Base-by-base conservation (phyloP, 1,140 invertebrate species). In the Polypedilum vanderplanki region DNA sequence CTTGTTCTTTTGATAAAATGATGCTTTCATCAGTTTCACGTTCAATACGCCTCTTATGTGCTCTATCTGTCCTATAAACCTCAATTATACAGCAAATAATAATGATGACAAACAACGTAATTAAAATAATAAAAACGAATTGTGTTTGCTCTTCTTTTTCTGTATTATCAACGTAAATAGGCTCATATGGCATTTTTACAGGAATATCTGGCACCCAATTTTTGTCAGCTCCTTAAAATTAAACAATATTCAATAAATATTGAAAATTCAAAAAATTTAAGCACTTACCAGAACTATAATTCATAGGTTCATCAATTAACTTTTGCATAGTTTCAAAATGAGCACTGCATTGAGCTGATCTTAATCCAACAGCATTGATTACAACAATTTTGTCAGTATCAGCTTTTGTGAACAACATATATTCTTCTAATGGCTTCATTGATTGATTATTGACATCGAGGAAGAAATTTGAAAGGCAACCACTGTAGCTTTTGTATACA, bases 371-470 rank as follows among this genome's bases (percentile, higher is more conserved):
- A 1, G 91, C 88, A 81, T 92, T 93, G 15, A 91, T 90, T 4
- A 92, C 91, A 75, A 90, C 88, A 17, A 94, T 91, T 73, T 91
- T 90, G 79, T 93, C 91, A 73, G 90, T 87, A 73, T 89, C 91
- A 41, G 89, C 90, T 78, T 91, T 91, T 1, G 90, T 93, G 80
- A 93, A 94, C 7, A 93, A 83, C 92, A 95, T 94, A 80, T 95
- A 95, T 79, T 95, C 93, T 82, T 94, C 92, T 65, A 94, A 81
- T 4, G 93, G 92, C 78, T 92, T 93, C 91, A 94, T 93, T 74
- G 87, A 85, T 41, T 90, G 86, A 75, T 88, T 87, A 78, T 93
- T 93, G 75, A 95, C 88, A 82, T 91, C 88, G 76, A 94, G 88
- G 74, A 91, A 90, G 65, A 94, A 90, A 83, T 95, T 92, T 93